phyloP scores from a whole-genome alignment of 2,888 invertebrate genomes.

The Notodonta dromedarius region DNA sequence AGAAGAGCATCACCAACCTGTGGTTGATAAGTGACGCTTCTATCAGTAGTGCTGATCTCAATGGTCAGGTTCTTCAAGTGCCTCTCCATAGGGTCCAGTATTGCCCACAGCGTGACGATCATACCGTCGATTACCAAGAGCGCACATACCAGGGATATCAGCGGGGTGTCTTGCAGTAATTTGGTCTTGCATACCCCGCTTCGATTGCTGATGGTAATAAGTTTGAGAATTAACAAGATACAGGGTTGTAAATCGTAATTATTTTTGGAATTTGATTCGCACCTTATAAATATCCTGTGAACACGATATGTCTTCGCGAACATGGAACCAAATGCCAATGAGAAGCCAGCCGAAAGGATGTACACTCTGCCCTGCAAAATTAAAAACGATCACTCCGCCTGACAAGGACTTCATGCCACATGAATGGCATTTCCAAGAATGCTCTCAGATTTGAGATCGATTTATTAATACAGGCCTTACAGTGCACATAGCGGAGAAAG shows the following conservation, averaged over 20 bases:
- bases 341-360: slow-evolving; percentile 95
- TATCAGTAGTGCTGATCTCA: slow-evolving; percentile 89
- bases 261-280: slow-evolving; percentile 1
- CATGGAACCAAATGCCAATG: slow-evolving; percentile 96
- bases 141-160: slow-evolving; percentile 93
- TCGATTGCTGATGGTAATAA: slow-evolving; percentile 82
- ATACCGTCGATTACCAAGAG: slow-evolving; percentile 92
- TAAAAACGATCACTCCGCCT: slow-evolving; percentile 7
- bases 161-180: slow-evolving; percentile 94
- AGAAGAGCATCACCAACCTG: slow-evolving; percentile 79
- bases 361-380: slow-evolving; percentile 91
- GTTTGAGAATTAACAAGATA: too few relatives aligned
- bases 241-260: too few relatives aligned
- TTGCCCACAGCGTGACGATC: slow-evolving; percentile 93
- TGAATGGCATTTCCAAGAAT: too few relatives aligned
- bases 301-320: slow-evolving; percentile 97
- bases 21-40: slow-evolving; percentile 93
- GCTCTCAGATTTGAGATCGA: neutral
- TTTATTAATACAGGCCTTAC: slow-evolving; percentile 82
- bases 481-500: slow-evolving; percentile 93
- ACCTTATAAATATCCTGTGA: slow-evolving; percentile 94
- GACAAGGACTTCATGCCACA: too few relatives aligned
- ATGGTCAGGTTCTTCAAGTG: slow-evolving; percentile 92
- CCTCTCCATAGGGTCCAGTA: slow-evolving; percentile 93
- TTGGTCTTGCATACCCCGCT: slow-evolving; percentile 95